Conservation (phyloP, 2,113 vertebrate species). For the Rhinichthys klamathensis region DNA sequence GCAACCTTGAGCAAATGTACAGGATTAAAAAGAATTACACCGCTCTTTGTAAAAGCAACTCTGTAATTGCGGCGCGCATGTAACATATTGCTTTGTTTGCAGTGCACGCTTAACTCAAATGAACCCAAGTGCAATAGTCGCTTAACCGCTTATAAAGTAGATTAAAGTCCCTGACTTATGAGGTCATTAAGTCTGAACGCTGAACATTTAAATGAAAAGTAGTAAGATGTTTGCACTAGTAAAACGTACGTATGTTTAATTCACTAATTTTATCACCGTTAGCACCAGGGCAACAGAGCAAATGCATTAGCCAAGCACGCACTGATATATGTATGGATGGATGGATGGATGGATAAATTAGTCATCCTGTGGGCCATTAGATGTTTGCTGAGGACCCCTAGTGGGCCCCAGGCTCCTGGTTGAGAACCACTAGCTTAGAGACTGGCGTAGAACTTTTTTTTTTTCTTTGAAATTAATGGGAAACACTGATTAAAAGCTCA, state of each 20-base stretch:
- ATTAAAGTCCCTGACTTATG: constrained; percentile 33
- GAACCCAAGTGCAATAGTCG: constrained; percentile 16
- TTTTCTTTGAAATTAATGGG: constrained; percentile 14
- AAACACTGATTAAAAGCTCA: constrained; percentile 43
- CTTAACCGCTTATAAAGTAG: constrained; percentile 29
- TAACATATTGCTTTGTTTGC: constrained; percentile 34
- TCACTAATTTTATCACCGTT: background rate
- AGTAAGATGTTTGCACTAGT: constrained; percentile 15
- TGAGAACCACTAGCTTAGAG: background rate
- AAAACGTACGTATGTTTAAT: background rate
- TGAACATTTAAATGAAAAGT: constrained; percentile 35
- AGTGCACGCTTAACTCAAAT: constrained; percentile 18
- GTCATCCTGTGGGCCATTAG: background rate
- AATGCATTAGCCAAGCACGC: background rate
- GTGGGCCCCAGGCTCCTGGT: background rate
- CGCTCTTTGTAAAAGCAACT: constrained; percentile 24
- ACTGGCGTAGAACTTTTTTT: background rate
- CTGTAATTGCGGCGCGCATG: background rate
- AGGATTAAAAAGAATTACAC: constrained; percentile 34
- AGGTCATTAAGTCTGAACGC: background rate
- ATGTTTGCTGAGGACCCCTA: background rate
- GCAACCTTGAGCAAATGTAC: constrained; percentile 31
- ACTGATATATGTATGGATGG: background rate
- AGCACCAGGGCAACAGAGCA: background rate
- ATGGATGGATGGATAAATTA: background rate